A percentile compares a stretch with the other conserved stretches of the same genome.
Evolutionary conservation across 35 echinoderm and acorn worm genomes (phyloP).

Genomic region (Anneissia japonica): DNA sequence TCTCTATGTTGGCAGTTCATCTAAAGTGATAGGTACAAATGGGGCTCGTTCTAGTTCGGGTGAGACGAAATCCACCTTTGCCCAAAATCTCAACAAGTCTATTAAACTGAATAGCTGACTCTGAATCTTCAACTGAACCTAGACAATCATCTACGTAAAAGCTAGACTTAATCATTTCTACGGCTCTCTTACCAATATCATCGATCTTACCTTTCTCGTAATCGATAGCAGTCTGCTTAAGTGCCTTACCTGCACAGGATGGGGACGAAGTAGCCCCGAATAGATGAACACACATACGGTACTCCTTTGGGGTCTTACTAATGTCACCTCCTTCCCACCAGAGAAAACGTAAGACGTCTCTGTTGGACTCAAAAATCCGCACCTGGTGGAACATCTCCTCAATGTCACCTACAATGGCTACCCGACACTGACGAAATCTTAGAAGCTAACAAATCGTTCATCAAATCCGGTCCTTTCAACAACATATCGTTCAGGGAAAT

Average conservation of each 20-base stretch:
- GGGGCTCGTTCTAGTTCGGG: slow-evolving; percentile 29
- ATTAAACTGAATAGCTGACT: too few species aligned
- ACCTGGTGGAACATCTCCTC: slow-evolving; percentile 68
- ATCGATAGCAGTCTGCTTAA: too few species aligned
- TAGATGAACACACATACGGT: too few species aligned
- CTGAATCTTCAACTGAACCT: too few species aligned
- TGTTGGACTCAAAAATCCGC: background rate
- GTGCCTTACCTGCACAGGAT: too few species aligned
- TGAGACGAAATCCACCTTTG: slow-evolving; percentile 7
- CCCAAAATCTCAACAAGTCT: too few species aligned
- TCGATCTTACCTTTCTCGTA: too few species aligned
- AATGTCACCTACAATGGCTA: slow-evolving; percentile 47
- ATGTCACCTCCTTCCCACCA: slow-evolving; percentile 36
- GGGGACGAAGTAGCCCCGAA: too few species aligned
- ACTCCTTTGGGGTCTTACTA: background rate
- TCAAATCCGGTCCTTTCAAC: slow-evolving; percentile 53
- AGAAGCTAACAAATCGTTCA: slow-evolving; percentile 36
- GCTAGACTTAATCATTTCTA: too few species aligned
- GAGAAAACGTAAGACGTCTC: slow-evolving; percentile 19
- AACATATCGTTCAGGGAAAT: slow-evolving; percentile 42
- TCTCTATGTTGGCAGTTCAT: slow-evolving; percentile 55
- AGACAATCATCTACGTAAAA: too few species aligned
- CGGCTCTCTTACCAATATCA: too few species aligned
- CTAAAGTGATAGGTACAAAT: slow-evolving; percentile 2
- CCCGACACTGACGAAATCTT: slow-evolving; percentile 22